Percentiles rank a stretch among this genome's conserved stretches.
phyloP scores from a whole-genome alignment of 1,140 invertebrate species.

The Penaeus japonicus region DNA sequence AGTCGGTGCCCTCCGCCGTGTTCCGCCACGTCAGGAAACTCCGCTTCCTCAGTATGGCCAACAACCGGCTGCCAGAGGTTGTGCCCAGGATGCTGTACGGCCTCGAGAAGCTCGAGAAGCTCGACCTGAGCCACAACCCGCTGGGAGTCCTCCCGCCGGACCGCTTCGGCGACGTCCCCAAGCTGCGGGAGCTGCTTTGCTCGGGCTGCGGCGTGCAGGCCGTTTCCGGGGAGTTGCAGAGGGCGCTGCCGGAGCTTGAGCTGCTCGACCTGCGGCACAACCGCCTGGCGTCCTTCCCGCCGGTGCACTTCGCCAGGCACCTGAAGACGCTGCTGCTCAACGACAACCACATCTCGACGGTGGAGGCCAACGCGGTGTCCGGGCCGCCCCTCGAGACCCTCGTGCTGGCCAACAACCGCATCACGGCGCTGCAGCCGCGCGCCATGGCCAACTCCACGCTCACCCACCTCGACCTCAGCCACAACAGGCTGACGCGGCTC shows the following conservation, averaged over 20 bases:
- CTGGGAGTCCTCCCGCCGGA: conserved; percentile 76
- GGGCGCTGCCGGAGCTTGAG: conserved; percentile 65
- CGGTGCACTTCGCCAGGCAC: conserved; percentile 61
- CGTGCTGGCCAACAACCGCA: conserved; percentile 74
- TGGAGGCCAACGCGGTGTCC: conserved; percentile 29
- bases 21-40: conserved; percentile 75
- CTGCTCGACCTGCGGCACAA: conserved; percentile 80
- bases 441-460: conserved; percentile 75
- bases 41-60: conserved; percentile 72
- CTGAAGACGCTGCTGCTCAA: conserved; percentile 73
- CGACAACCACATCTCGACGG: conserved; percentile 75
- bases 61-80: conserved; percentile 76
- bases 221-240: conserved; percentile 75
- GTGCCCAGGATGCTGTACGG: conserved; percentile 74
- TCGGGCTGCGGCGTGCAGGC: conserved; percentile 74
- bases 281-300: conserved; percentile 53
- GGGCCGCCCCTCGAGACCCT: conserved; percentile 67
- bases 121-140: conserved; percentile 80
- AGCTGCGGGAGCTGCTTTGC: conserved; percentile 73
- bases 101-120: conserved; percentile 72
- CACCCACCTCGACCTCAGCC: conserved; percentile 74
- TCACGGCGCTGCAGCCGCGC: conserved; percentile 75
- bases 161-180: conserved; percentile 77
- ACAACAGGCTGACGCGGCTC: conserved; percentile 76
- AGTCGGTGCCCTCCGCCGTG: conserved; percentile 72